Evolutionary conservation across 2,888 invertebrate genomes (phyloP).

Genomic region (Pandemis heparana): DNA sequence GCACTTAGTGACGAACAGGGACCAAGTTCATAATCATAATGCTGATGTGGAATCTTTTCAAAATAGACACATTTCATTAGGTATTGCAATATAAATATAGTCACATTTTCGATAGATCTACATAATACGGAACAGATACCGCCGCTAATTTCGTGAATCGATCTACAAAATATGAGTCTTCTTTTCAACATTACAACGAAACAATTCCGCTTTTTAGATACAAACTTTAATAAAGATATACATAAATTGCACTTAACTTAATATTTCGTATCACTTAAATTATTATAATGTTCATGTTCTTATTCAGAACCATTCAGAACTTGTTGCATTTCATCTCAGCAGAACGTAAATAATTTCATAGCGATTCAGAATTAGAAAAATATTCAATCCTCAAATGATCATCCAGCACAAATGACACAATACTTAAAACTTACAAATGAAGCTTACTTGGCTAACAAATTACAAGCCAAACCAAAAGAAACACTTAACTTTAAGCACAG

Average conservation of each 20-base stretch:
- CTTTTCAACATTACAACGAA: neutral
- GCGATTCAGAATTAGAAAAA: neutral
- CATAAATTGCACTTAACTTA: neutral
- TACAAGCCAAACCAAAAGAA: neutral
- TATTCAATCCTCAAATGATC: neutral
- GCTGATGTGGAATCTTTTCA: neutral
- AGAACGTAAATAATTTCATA: neutral
- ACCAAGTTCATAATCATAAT: neutral
- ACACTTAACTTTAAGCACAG: neutral
- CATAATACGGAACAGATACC: neutral
- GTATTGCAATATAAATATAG: neutral
- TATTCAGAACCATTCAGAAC: neutral
- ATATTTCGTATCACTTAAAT: neutral
- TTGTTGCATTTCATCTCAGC: neutral
- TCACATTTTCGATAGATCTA: neutral
- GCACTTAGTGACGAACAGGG: slow-evolving; percentile 33
- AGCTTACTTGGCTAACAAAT: neutral
- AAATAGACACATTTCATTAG: neutral
- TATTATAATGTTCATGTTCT: neutral
- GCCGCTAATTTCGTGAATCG: neutral
- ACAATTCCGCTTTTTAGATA: neutral
- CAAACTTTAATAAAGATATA: neutral
- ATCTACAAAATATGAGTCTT: slow-evolving; percentile 4
- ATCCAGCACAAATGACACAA: neutral
- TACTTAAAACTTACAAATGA: neutral